Percentiles rank a stretch among this genome's conserved stretches.
phyloP scores from a whole-genome alignment of 2,888 invertebrate genomes.

The Vesta saturnalis region DNA sequence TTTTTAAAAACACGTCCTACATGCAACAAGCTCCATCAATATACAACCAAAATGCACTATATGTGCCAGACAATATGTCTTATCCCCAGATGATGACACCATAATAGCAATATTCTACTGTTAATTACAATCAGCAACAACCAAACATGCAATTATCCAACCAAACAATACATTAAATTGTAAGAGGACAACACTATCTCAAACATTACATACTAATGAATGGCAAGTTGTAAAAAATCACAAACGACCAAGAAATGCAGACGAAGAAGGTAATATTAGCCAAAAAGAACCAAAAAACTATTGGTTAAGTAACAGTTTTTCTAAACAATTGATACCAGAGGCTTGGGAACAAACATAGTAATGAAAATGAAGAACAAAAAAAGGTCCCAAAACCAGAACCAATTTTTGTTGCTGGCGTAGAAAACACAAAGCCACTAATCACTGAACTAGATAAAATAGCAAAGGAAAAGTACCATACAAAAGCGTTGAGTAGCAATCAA shows the following conservation, averaged over 20 bases:
- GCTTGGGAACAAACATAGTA: constrained; percentile 13
- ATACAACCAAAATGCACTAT: constrained; percentile 6
- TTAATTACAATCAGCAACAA: not conserved
- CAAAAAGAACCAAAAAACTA: constrained; percentile 10
- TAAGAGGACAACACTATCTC: constrained; percentile 5
- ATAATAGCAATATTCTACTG: not conserved
- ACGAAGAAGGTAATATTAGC: constrained; percentile 8
- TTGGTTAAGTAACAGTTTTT: not conserved
- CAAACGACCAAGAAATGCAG: too few relatives aligned
- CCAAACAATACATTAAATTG: too few relatives aligned
- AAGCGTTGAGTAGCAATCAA: too few relatives aligned
- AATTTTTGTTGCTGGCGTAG: constrained; percentile 15
- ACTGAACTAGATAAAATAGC: too few relatives aligned
- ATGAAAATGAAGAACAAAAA: constrained; percentile 6
- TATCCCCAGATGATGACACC: not conserved
- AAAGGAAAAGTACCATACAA: too few relatives aligned
- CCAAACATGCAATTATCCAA: too few relatives aligned
- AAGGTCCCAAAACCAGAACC: constrained; percentile 9
- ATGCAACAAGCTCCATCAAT: not conserved
- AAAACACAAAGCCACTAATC: too few relatives aligned
- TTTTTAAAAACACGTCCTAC: not conserved
- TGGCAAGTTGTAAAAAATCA: too few relatives aligned
- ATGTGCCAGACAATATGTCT: not conserved
- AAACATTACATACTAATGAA: constrained; percentile 12
- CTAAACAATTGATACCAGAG: constrained; percentile 11